phyloP scores from a whole-genome alignment of 2,888 invertebrate species.

The Agonopterix alstromeriana region DNA sequence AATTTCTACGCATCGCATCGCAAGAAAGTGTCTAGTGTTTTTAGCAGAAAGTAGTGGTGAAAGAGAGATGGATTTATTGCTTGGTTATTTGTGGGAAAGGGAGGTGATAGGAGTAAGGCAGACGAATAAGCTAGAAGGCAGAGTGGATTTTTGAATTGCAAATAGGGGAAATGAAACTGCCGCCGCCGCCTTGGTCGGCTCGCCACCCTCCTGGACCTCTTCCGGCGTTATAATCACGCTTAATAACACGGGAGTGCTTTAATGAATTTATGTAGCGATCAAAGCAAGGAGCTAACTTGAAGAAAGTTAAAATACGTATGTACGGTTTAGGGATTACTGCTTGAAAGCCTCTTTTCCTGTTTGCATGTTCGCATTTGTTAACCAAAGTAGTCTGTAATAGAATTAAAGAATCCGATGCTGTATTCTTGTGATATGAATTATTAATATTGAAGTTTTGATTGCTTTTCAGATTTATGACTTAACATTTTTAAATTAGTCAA shows the following conservation, averaged over 20 bases:
- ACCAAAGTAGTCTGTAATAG: constrained; percentile 21
- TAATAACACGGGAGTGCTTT: constrained; percentile 64
- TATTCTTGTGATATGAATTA: constrained; percentile 12
- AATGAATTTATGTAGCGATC: constrained; percentile 65
- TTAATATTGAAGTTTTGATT: constrained; percentile 1
- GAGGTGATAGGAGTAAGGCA: constrained; percentile 23
- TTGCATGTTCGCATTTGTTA: constrained; percentile 25
- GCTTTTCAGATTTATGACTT: too few species aligned
- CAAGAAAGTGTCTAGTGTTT: constrained; percentile 54
- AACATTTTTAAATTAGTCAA: too few species aligned
- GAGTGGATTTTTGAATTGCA: constrained; percentile 72
- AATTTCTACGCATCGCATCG: constrained; percentile 44
- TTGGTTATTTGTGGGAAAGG: constrained; percentile 27
- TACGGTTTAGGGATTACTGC: constrained; percentile 18
- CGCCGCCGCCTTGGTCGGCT: constrained; percentile 46
- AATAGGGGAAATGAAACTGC: constrained; percentile 68
- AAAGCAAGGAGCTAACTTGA: constrained; percentile 46
- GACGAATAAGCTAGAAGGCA: constrained; percentile 41
- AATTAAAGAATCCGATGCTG: constrained; percentile 14
- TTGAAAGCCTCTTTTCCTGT: constrained; percentile 22
- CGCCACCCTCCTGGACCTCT: constrained; percentile 45
- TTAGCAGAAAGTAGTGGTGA: constrained; percentile 38
- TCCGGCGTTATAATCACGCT: constrained; percentile 65
- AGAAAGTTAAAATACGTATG: constrained; percentile 27
- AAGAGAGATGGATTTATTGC: constrained; percentile 30